Evolutionary conservation across 2,797 vertebrate species (phyloP).

Genomic region (Bradypodion ventrale): DNA sequence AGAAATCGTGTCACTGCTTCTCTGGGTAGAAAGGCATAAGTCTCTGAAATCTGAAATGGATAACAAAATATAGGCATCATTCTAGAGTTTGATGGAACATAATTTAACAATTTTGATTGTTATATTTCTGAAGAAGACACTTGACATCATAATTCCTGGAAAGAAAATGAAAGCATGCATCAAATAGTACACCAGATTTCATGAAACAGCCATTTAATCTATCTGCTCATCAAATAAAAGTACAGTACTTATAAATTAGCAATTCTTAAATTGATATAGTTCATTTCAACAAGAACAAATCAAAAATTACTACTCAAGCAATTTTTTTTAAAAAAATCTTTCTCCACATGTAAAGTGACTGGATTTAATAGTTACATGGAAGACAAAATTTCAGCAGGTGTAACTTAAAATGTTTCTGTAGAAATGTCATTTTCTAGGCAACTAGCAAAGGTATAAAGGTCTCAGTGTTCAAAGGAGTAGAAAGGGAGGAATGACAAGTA

Average conservation of each 20-base stretch:
- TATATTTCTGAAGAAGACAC: constrained; percentile 68
- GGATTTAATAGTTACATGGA: too few relatives aligned
- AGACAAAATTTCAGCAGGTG: too few relatives aligned
- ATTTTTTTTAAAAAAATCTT: neutral
- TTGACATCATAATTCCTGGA: constrained; percentile 69
- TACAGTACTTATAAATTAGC: constrained; percentile 8
- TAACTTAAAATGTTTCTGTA: too few relatives aligned
- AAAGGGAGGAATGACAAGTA: neutral
- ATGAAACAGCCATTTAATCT: constrained; percentile 69
- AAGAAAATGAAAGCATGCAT: constrained; percentile 71
- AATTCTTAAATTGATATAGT: constrained; percentile 34
- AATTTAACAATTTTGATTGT: constrained; percentile 66
- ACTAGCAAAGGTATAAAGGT: too few relatives aligned
- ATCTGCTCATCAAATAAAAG: constrained; percentile 40
- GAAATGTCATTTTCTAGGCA: too few relatives aligned
- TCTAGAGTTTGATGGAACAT: constrained; percentile 58
- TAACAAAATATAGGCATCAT: constrained; percentile 72
- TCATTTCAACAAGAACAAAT: constrained; percentile 50
- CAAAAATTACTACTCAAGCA: neutral
- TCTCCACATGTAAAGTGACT: neutral
- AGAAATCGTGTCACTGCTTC: constrained; percentile 87
- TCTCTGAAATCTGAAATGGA: constrained; percentile 86
- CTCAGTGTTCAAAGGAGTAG: too few relatives aligned
- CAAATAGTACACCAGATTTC: constrained; percentile 66
- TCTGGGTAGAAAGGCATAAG: constrained; percentile 86